Conservation (phyloP, 2,888 invertebrate genomes). For the Ochropleura leucogaster region DNA sequence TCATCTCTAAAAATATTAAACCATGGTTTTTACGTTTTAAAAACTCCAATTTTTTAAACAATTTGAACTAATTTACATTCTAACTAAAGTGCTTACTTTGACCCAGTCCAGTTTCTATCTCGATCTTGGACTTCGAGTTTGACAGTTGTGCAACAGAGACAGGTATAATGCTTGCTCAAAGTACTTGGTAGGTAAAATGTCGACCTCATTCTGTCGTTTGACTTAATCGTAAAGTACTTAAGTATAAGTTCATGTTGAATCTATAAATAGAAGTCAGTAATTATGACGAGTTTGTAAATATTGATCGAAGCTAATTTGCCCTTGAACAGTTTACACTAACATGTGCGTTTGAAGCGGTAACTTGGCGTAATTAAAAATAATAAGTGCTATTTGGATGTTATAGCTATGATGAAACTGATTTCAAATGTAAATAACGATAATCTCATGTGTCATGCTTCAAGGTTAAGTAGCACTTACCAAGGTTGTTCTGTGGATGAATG, state of each 20-base stretch:
- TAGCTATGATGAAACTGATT: too few species aligned
- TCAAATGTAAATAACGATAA: background rate
- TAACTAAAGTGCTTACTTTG: background rate
- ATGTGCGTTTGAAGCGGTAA: conserved; percentile 14
- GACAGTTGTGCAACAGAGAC: background rate
- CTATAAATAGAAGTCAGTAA: conserved; percentile 5
- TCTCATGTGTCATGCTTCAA: background rate
- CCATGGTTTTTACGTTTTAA: background rate
- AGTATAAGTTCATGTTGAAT: conserved; percentile 5
- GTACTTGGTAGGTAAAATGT: background rate
- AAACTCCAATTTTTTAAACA: background rate
- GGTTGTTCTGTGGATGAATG: background rate
- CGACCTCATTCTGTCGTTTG: background rate
- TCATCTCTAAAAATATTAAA: background rate
- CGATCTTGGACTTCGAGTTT: background rate
- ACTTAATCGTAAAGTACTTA: background rate
- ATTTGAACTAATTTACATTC: background rate
- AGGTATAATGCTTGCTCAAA: background rate
- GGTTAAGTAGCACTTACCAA: background rate
- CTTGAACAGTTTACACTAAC: conserved; percentile 14
- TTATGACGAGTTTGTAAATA: conserved; percentile 16
- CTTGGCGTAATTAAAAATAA: background rate
- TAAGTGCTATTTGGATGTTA: background rate
- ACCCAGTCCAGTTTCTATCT: background rate
- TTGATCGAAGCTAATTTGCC: conserved; percentile 14